phyloP scores from a whole-genome alignment of 2,113 vertebrate genomes.

The Siphamia tubifer region DNA sequence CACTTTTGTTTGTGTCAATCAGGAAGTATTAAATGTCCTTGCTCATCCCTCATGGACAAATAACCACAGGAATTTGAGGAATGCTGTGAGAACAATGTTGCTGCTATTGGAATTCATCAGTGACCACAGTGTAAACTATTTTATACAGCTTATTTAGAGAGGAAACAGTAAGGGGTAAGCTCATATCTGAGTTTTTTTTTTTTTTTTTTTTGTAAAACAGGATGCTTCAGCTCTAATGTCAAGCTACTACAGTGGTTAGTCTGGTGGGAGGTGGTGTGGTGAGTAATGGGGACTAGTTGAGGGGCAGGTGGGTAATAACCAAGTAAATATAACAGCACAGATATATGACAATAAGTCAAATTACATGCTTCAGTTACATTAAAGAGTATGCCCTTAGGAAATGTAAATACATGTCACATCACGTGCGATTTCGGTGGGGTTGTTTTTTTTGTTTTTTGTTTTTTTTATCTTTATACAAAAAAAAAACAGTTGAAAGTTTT shows the following conservation, averaged over 20 bases:
- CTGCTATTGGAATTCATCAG: conserved; percentile 57
- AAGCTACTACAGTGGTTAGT: background rate
- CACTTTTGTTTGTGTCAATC: conserved; percentile 8
- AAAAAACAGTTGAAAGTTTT: no score
- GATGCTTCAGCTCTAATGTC: background rate
- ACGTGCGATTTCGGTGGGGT: no score
- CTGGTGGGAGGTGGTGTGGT: no score
- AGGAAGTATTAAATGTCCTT: conserved; percentile 46
- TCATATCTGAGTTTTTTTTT: background rate
- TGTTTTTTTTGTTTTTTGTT: no score
- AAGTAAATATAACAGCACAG: no score
- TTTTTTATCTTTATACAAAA: no score
- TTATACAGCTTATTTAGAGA: background rate
- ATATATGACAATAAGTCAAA: no score
- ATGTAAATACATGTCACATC: no score
- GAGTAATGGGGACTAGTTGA: no score
- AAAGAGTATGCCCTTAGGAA: no score
- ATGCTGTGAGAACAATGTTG: conserved; percentile 69
- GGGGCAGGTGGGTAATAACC: no score
- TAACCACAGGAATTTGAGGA: conserved; percentile 73
- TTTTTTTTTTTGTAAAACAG: background rate
- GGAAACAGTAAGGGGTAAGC: background rate
- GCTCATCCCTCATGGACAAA: conserved; percentile 66
- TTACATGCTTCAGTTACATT: no score
- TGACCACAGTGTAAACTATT: conserved; percentile 35